Conservation (phyloP, 2,113 vertebrate genomes). For the Paedocypris sp. region DNA sequence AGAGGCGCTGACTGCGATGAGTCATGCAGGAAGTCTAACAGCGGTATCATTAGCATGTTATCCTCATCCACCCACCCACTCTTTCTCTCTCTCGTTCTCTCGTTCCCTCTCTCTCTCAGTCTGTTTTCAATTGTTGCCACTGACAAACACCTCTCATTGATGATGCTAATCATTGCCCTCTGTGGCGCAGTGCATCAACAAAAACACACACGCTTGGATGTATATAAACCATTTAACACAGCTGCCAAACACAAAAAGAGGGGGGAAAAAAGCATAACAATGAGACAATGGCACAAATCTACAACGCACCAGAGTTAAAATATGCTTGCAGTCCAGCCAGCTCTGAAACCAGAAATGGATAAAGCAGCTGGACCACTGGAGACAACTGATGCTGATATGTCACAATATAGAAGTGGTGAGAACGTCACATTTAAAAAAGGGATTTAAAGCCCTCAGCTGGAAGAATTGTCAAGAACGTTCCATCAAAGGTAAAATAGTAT, state of each 20-base stretch:
- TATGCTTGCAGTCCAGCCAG: no score
- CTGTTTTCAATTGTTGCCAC: constrained; percentile 7
- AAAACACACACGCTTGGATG: constrained; percentile 3
- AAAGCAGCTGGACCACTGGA: background rate
- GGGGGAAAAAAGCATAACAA: background rate
- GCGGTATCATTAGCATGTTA: constrained; percentile 60
- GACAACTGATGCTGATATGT: no score
- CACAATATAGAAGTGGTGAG: no score
- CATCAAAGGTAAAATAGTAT: no score
- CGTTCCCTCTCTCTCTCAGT: constrained; percentile 17
- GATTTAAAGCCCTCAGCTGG: no score
- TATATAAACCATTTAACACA: background rate
- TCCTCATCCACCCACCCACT: constrained; percentile 53
- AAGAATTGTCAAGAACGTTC: no score
- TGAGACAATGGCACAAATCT: background rate
- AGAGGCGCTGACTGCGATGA: constrained; percentile 54
- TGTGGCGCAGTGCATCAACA: constrained; percentile 6
- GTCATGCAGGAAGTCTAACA: constrained; percentile 54
- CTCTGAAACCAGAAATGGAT: constrained; percentile 6
- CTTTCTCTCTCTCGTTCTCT: constrained; percentile 29
- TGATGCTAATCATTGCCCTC: constrained; percentile 9
- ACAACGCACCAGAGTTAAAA: no score
- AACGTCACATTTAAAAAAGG: no score
- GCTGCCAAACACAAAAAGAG: background rate
- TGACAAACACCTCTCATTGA: constrained; percentile 19